Evolutionary conservation across 2,888 invertebrate species (phyloP), one percentile per base, ranked within the genome.

Genomic region (Pyralis farinalis): DNA sequence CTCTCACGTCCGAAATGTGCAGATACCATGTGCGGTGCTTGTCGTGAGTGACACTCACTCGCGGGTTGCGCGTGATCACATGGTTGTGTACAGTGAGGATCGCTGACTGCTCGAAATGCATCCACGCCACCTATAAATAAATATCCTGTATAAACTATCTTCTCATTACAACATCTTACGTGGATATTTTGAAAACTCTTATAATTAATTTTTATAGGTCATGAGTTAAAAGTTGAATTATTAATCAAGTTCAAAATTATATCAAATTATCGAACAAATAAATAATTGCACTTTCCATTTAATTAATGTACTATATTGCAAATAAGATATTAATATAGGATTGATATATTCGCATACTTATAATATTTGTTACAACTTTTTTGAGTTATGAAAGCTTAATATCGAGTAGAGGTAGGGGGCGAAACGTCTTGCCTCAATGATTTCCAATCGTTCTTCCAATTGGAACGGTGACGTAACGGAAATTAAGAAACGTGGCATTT

Each of bases 51-150:
- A 97, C 96, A 72, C 95, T 95, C 70, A 97, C 97, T 48, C 97
- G 91, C 7, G 96, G 96, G 91, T 97, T 97, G 63, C 96, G 92
- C 40, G 97, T 97, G 80, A 97, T 97, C 73, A 97, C 97, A 90
- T 97, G 97, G 85, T 95, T 96, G 88, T 97, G 96, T 37, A 97
- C 97, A 33, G 97, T 97, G 70, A 97, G 84, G 68, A 97, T 97
- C 35, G 97, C 97, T 38, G 96, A 96, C 82, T 96, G 96, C 79
- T 97, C 97, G 79, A 96, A 97, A 80, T 97, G 95, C 95, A 97
- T 97, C 97, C 97, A 97, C 62, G 97, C 97, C 51, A 97, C 97
- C 97, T 97, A 47, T 64, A 55, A 53, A 40, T 58, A 39, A 31
- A 37, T 30, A 1, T 10, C 20, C 20, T 3, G 10, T 20, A n/a